Evolutionary conservation across 2,113 vertebrate species (phyloP).

Genomic region (Haemorhous mexicanus): DNA sequence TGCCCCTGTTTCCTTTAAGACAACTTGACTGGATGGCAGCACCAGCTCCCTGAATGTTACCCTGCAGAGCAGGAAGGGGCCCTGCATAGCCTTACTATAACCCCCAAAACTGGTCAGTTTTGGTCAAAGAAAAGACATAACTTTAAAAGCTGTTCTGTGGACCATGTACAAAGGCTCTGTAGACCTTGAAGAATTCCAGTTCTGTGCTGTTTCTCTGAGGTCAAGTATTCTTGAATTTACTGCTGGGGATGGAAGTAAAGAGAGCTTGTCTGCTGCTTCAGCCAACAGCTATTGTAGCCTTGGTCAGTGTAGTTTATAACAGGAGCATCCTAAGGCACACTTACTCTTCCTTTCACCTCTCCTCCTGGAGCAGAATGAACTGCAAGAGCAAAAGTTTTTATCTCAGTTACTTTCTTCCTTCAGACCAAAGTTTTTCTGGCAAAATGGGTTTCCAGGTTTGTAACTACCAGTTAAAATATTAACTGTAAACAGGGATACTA

Average conservation of each 20-base stretch:
- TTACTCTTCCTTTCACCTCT: not conserved
- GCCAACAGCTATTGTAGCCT: not conserved
- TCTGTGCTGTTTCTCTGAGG: not conserved
- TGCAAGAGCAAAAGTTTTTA: not conserved
- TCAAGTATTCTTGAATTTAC: not conserved
- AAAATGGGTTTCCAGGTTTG: not conserved
- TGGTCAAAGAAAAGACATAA: not conserved
- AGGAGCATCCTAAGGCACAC: not conserved
- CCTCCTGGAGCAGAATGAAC: not conserved
- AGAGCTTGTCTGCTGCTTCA: not conserved
- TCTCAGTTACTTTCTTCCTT: not conserved
- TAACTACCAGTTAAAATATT: not conserved
- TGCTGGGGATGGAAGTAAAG: not conserved
- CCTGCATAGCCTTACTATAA: not conserved
- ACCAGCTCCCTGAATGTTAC: not conserved
- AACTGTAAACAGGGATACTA: not conserved
- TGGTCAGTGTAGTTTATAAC: not conserved
- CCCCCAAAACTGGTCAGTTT: not conserved
- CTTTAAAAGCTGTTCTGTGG: not conserved
- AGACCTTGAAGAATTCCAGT: not conserved
- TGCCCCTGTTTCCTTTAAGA: not conserved
- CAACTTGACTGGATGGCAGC: not conserved
- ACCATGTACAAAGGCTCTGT: not conserved
- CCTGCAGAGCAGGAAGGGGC: not conserved
- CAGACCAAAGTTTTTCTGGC: not conserved